Evolutionary conservation across 2,888 invertebrate genomes (phyloP), one percentile per base, ranked within the genome.

Genomic region (Hymenopus coronatus): DNA sequence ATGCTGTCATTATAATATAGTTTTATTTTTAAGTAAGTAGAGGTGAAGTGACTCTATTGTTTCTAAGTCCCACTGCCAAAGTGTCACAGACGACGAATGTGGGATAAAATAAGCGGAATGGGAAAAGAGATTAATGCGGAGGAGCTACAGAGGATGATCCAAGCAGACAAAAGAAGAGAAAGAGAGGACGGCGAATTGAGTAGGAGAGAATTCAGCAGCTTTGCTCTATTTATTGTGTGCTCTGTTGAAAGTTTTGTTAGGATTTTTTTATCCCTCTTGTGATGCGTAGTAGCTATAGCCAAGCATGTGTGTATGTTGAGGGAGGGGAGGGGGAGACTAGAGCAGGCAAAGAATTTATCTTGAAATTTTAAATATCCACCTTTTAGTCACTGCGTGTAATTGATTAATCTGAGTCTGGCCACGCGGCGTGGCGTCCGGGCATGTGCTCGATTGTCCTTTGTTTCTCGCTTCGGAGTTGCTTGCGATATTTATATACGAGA

Each of bases 221-320:
- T 86, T 54, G 81, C 86, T 81, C 81, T 86, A 86, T 86, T 86
- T 86, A 86, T 86, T 86, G 86, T 70, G 54, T 25, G 70, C 70
- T 81, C 86, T 81, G 81, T 86, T 54, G 28, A 28, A 86, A 54
- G 81, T 86, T 86, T 81, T 86, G 86, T 70, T 81, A 81, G 28
- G 54, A 70, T 70, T 70, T 70, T 70, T 70, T 70, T 70, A 70
- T 70, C 20, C 54, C 54, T 70, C 54, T 70, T 70, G 54, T 25
- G 54, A 70, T 70, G 54, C 25, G 54, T 70, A 70, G 54, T 70
- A 70, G 54, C 54, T 70, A 70, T 70, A 70, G 54, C 54, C 54
- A 70, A 70, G 54, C 25, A 20, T 70, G 54, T 70, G 54, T 70
- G 20, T 70, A 25, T 70, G 54, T 70, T 15, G 15, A 20, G 4